These are phyloP conservation scores for Acrocephalus kingi DNA, from an alignment of 2,113 vertebrate species.

Conservation along the genomic window DNA sequence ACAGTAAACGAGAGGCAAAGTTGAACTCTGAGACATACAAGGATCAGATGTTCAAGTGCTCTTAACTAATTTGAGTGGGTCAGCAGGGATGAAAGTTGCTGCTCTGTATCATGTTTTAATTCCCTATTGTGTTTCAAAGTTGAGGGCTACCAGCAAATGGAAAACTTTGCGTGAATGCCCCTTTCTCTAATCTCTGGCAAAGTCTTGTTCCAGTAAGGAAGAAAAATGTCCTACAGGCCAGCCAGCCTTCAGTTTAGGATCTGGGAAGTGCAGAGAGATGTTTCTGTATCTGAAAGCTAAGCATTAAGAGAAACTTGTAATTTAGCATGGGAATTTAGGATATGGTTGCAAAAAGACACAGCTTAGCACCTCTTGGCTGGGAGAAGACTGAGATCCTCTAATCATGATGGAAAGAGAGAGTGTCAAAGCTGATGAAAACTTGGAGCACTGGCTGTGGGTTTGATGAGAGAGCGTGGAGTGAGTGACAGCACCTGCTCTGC, in stretches of 20 bases:
- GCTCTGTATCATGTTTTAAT: neutral
- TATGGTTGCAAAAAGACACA: neutral
- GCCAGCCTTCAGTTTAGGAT: neutral
- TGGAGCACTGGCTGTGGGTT: neutral
- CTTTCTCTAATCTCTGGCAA: neutral
- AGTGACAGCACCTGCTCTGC: conserved; percentile 9
- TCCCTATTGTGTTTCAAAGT: neutral
- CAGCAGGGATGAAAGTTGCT: neutral
- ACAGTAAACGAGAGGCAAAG: neutral
- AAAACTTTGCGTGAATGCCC: neutral
- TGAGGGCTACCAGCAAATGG: neutral
- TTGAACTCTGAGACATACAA: neutral
- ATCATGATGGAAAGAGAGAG: neutral
- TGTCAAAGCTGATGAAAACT: neutral
- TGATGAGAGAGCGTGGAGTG: neutral
- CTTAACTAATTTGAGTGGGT: neutral
- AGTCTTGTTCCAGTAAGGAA: neutral
- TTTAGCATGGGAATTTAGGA: neutral
- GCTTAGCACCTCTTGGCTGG: neutral
- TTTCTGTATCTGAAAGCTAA: neutral
- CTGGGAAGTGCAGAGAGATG: neutral
- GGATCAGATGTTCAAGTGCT: neutral
- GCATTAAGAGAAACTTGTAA: neutral
- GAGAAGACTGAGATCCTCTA: neutral
- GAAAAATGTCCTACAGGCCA: neutral